Base-by-base conservation (phyloP, 2,797 vertebrate genomes). In the Sphenopsis melanotis region DNA sequence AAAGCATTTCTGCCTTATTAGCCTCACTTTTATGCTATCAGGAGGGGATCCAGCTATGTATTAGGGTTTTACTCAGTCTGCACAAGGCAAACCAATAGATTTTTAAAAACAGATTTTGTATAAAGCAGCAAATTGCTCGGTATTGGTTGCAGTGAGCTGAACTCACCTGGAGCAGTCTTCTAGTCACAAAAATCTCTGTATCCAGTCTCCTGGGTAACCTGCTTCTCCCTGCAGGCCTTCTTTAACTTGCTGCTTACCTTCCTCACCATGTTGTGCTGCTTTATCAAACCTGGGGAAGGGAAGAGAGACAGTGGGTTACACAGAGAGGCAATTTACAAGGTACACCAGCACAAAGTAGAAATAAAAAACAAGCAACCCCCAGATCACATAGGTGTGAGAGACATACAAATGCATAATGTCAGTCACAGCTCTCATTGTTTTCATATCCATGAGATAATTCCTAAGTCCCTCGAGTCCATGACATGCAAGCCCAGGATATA, bases 231-330 rank as follows among this genome's bases (percentile, higher is more conserved):
- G 64, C 26, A 55, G 42, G 26, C 76, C 57, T 6, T 50, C 70
- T 90, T 78, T 63, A 89, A 60, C 87, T 75, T 65, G 59, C 80
- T 61, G 92, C 82, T 91, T 93, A 61, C 96, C 80, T 97, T 91
- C 50, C 37, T 68, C 4, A 15, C 74, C 8, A 2, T 65, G 36
- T 24, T 83, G 65, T n/a, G 5, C 66, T 87, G 77, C 79, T 92
- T 87, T 65, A 64, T 65, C 36, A 47, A 82, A 49, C 41, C 50
- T 41, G 52, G 59, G 56, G 30, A 89, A 93, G 47, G 78, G 83
- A 56, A 37, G 24, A 80, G 94, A 96, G 75, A 61, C 55, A 68
- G 65, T 44, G 36, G 63, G 41, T 72, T 66, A 53, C 37, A 83
- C 46, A 37, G 32, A n/a, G 34, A 77, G 60, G 44, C 68, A 66